Evolutionary conservation across 2,888 invertebrate species (phyloP), one percentile per base, ranked within the genome.

Genomic region (Trichogramma evanescens): DNA sequence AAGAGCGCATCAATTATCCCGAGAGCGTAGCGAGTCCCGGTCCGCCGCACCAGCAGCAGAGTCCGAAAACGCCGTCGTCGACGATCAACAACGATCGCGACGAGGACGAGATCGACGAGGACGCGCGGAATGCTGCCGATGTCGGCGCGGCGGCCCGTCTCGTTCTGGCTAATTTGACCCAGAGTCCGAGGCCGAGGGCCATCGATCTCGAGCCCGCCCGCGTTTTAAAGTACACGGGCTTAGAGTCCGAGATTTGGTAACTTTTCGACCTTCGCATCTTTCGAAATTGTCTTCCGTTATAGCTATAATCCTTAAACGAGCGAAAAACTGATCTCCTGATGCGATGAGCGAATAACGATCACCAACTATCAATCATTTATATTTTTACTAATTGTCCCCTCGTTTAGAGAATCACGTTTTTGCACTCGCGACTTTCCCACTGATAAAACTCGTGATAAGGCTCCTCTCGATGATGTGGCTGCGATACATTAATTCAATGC

Each of bases 211-310:
- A 85, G 74, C 82, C 84, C 67, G 87, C 85, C 61, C 81, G 85
- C 72, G 84, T 87, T 64, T 80, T 89, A 66, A 84, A 86, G 61
- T 82, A 85, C 71, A 80, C 84, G 9, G 84, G 86, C 67, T 82
- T 82, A 68, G 84, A 84, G 65, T 89, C 89, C 59, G 89, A 90
- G 81, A 89, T 89, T 74, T 90, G 90, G 90, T 89, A 82, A 80
- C 71, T 39, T 1, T 26, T 26, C 26, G 26, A 26, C 26, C 26
- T 26, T 26, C 26, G 1, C 2, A 26, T 26, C 26, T 26, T 26
- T 2, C 26, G 26, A 26, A 26, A 26, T 26, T 3, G 26, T 26
- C 26, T 26, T 26, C 26, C 26, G 26, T 26, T 26, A 26, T 26
- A 26, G 26, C 2, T 26, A 3, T 26, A 26, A 26, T 26, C 26